Evolutionary conservation across 2,113 vertebrate species (phyloP).

Genomic region (Leptodactylus fuscus): DNA sequence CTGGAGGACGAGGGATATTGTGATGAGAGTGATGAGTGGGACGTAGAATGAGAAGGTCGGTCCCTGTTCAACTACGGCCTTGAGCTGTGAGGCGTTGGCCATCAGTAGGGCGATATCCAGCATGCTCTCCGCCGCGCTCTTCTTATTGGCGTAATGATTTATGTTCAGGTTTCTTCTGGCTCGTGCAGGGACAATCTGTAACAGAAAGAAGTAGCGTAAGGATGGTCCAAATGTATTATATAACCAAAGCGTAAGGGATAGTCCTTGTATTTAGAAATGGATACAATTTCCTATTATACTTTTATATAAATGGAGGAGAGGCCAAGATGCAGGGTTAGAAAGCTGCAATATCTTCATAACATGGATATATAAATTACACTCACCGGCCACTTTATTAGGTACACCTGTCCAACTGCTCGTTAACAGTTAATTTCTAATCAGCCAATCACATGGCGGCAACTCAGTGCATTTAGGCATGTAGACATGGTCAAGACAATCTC

Average conservation of each 20-base stretch:
- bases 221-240: neutral
- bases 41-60: conserved; percentile 80
- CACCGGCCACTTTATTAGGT: too few relatives aligned
- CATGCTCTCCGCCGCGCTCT: conserved; percentile 96
- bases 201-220: neutral
- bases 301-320: neutral
- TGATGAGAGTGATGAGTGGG: conserved; percentile 86
- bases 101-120: conserved; percentile 94
- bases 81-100: conserved; percentile 97
- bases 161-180: conserved; percentile 78
- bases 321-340: neutral
- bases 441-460: too few relatives aligned
- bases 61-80: conserved; percentile 90
- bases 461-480: too few relatives aligned
- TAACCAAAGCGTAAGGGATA: neutral
- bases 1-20: conserved; percentile 87
- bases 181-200: conserved; percentile 55
- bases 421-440: too few relatives aligned
- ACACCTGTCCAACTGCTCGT: too few relatives aligned
- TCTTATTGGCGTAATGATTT: conserved; percentile 97
- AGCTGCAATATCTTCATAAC: neutral
- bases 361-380: neutral
- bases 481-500: too few relatives aligned
- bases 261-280: too few relatives aligned
- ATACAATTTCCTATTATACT: too few relatives aligned